Conservation (phyloP, 2,113 vertebrate species). For the Clupea harengus region DNA sequence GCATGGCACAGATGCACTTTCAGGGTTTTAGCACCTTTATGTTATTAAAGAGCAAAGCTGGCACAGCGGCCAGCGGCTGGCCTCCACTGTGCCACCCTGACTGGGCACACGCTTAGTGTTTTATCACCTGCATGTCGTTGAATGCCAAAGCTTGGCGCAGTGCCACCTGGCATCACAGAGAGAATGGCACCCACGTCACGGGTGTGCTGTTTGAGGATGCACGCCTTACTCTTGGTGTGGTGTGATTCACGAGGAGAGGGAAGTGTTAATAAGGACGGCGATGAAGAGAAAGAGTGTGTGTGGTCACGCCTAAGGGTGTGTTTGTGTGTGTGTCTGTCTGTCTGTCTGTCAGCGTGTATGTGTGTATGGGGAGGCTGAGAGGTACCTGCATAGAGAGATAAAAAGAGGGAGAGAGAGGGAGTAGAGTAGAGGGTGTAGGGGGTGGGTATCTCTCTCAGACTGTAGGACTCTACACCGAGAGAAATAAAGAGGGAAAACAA, state of each 20-base stretch:
- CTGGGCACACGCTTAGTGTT: not conserved
- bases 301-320: not conserved
- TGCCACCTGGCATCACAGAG: not conserved
- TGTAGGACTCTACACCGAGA: no score
- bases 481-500: not conserved
- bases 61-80: not conserved
- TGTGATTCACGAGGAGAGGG: not conserved
- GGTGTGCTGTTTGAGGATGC: not conserved
- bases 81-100: not conserved
- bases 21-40: not conserved
- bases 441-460: no score
- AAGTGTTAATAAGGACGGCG: no score
- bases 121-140: not conserved
- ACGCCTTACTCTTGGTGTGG: not conserved
- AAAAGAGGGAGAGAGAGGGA: not conserved
- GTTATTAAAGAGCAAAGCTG: not conserved
- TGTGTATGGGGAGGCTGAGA: not conserved
- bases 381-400: no score
- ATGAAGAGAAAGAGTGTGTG: not conserved
- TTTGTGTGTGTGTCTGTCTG: not conserved
- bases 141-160: not conserved
- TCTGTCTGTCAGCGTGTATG: not conserved
- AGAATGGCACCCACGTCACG: not conserved
- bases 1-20: not conserved
- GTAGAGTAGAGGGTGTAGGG: not conserved